These are phyloP conservation scores for Eremophila alpestris DNA, from an alignment of 2,797 vertebrate species.

Conservation along the genomic window DNA sequence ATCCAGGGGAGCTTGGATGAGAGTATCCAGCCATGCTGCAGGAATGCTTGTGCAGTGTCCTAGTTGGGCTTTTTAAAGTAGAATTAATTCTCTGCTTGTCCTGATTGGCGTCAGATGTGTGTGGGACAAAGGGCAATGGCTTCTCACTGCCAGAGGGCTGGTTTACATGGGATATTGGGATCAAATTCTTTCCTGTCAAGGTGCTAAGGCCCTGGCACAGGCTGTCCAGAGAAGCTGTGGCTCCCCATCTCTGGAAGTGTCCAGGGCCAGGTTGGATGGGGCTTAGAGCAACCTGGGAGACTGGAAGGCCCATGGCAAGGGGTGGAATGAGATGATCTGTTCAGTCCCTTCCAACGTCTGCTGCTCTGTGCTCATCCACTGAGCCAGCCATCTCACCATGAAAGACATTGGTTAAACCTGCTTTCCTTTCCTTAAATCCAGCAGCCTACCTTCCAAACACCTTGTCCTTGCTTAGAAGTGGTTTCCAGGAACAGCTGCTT, in stretches of 20 bases:
- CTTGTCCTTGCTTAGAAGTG: neutral
- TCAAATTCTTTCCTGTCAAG: neutral
- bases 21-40: neutral
- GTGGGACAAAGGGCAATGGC: neutral
- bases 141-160: neutral
- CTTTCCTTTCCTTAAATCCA: neutral
- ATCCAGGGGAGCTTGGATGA: neutral
- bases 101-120: neutral
- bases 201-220: neutral
- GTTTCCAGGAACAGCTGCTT: neutral
- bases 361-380: neutral
- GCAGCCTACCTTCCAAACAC: neutral
- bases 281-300: rapidly evolving
- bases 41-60: neutral
- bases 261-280: neutral
- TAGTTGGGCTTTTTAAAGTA: no score
- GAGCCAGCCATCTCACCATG: neutral
- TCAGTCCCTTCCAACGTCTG: neutral
- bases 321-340: no score
- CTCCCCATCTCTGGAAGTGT: neutral
- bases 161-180: neutral
- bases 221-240: neutral
- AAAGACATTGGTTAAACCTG: no score
- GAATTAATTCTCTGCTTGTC: neutral
- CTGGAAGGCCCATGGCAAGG: neutral